Percentiles rank a stretch among this genome's conserved stretches.
Conservation (phyloP, 2,113 vertebrate species). For the Laterallus jamaicensis region DNA sequence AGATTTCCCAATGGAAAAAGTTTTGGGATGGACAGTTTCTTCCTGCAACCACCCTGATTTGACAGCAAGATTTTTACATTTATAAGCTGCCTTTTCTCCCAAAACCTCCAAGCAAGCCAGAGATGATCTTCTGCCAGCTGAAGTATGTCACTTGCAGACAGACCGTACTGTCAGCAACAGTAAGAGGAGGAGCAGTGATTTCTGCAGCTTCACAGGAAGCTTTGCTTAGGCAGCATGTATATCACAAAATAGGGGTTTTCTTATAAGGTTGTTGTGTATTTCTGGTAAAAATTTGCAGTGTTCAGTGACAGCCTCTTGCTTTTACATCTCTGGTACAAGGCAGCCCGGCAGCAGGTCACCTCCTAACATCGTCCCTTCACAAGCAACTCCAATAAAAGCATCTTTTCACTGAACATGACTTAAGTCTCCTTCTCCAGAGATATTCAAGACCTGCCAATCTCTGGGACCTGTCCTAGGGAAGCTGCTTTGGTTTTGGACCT, state of each 20-base stretch:
- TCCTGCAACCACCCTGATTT: fast-evolving
- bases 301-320: neutral
- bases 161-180: neutral
- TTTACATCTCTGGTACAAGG: neutral
- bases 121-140: neutral
- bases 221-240: neutral
- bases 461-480: too few relatives aligned
- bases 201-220: neutral
- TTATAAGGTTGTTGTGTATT: neutral
- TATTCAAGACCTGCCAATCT: too few relatives aligned
- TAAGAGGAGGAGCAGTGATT: neutral
- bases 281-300: neutral
- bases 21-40: neutral
- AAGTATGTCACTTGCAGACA: neutral
- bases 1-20: neutral
- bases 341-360: neutral
- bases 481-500: too few relatives aligned
- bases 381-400: neutral
- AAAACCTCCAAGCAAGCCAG: neutral
- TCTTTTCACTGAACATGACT: neutral
- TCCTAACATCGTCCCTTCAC: neutral
- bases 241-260: neutral
- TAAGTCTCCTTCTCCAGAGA: too few relatives aligned
- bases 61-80: neutral
- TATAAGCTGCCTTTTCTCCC: neutral